Base-by-base conservation (phyloP, 2,888 invertebrate species). In the Ceriagrion tenellum region DNA sequence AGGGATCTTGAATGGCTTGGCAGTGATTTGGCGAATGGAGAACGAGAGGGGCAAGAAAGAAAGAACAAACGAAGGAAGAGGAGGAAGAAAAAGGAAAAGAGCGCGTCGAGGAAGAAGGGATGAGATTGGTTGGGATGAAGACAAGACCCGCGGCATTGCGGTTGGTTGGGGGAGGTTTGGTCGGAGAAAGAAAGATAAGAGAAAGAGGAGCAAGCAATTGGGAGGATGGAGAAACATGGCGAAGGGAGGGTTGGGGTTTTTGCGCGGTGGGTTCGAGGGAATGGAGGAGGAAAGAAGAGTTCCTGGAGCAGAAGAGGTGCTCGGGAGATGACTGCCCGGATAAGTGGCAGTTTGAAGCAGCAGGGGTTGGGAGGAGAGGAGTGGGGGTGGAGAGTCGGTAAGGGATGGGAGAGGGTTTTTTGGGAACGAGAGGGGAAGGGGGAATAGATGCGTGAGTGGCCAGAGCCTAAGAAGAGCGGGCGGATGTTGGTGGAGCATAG, bases 251-350 rank as follows among this genome's bases (percentile, higher is more conserved):
- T 81, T 69, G 69, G 88, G 47, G 89, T 35, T 69, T 69, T 35
- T 40, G 91, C 63, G 59, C 26, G 88, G 56, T 26, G 35, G 91
- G 59, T 20, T 59, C 1, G 6, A 16, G 59, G 59, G 59, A 59
- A 40, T 10, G 63, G n/a, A 88, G 26, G 91, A 93, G 69, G 93
- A 40, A 13, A 40, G 56, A 91, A 74, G 93, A 93, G 89, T 55
- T 55, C 26, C 55, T n/a, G 55, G 89, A 55, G 89, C 26, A 55
- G 55, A 26, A 47, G 69, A 59, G 69, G 93, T 69, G 26, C 93
- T 93, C 74, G 69, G 47, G 81, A 93, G 69, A 93, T 93, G 93
- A 93, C 93, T 93, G 47, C 93, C 63, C 47, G 93, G 69, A 69
- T 47, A 93, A 93, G 93, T 93, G 74, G 93, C 63, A 93, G 93